Evolutionary conservation across 1,140 invertebrate species (phyloP).

Genomic region (Meloidogyne chitwoodi): DNA sequence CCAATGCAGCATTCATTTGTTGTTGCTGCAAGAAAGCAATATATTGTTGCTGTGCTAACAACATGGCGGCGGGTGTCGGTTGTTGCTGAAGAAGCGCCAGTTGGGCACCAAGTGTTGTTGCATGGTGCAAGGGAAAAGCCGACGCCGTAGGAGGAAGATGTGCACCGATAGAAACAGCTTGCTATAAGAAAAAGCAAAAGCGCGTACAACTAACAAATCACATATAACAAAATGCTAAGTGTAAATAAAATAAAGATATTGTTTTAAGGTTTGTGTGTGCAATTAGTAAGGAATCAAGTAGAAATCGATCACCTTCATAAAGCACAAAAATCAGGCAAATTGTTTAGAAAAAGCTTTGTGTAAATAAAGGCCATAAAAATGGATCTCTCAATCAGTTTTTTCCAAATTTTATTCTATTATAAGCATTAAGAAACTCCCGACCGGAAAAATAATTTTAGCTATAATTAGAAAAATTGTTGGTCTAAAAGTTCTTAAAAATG

Average conservation of each 20-base stretch:
- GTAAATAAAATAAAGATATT: neutral
- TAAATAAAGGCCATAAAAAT: neutral
- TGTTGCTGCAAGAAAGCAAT: neutral
- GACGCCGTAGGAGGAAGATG: slow-evolving; percentile 16
- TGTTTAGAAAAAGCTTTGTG: neutral
- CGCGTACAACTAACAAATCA: neutral
- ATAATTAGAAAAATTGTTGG: too few species aligned
- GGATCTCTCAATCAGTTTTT: too few species aligned
- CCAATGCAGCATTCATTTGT: neutral
- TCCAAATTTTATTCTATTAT: too few species aligned
- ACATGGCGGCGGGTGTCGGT: neutral
- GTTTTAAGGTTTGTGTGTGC: neutral
- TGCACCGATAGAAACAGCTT: neutral
- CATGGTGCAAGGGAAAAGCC: slow-evolving; percentile 60
- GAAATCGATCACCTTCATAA: neutral
- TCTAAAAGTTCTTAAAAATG: too few species aligned
- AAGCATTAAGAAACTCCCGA: too few species aligned
- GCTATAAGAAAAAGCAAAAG: neutral
- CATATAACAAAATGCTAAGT: neutral
- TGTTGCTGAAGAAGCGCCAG: slow-evolving; percentile 29
- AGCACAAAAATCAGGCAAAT: neutral
- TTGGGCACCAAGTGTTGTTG: slow-evolving; percentile 18
- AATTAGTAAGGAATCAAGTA: neutral
- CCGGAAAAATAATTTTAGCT: too few species aligned
- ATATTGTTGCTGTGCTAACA: slow-evolving; percentile 2